Base-by-base conservation (phyloP, 1,140 invertebrate species). In the Procambarus virginalis region DNA sequence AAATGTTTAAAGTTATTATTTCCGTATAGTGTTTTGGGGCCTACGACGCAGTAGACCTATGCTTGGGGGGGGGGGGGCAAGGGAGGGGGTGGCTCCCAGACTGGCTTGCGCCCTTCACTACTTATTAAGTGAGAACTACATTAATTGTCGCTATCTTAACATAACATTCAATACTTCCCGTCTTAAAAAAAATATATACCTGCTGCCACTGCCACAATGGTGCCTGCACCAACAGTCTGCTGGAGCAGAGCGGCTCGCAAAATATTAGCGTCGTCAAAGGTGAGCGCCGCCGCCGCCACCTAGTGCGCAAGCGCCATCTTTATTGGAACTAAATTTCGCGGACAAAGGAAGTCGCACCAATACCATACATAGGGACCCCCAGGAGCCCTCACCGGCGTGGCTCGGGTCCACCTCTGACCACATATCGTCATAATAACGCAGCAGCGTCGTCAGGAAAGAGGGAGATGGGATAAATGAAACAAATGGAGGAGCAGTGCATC, bases 251-350 rank as follows among this genome's bases (percentile, higher is more conserved):
- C 51, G 9, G 49, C 6, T 75, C 45, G 82, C 70, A 0, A 84
- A 84, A 46, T 73, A 49, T 51, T 51, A 2, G n/a, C 46, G 64
- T 70, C 82, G 82, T 48, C 68, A 84, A 84, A 49, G 58, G 75
- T 80, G 17, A 20, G 22, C 8, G 22, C 10, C 8, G 22, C 10
- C 8, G 14, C 17, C 6, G 14, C 17, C 6, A n/a, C 14, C 20
- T 8, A 64, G 12, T 49, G 70, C 82, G 82, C 82, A 84, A 75
- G 82, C 82, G 82, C 82, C 68, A 75, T 84, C 82, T 75, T 84
- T 48, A 84, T 64, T 49, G 10, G 88, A 89, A 89, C 51, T 89
- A 84, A 84, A 49, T 22, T 89, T 89, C 45, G 88, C 88, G 88
- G 73, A 89, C 88, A 89, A 89, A 89, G 88, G 73, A 73, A 68